Conservation (phyloP, 2,888 invertebrate species). For the Cynaeus angustus region DNA sequence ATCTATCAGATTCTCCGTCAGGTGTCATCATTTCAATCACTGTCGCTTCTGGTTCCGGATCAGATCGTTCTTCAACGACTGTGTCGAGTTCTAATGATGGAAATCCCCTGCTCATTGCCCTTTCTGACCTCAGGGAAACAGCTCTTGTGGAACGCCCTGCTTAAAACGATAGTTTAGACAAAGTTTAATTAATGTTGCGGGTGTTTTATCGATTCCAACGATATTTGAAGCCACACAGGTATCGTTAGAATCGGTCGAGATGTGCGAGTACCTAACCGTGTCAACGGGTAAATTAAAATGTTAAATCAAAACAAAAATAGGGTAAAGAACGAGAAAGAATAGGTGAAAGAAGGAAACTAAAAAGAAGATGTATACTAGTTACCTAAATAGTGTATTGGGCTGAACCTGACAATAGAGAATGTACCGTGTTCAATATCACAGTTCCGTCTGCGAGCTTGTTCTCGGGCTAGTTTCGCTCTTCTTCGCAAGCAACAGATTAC, state of each 20-base stretch:
- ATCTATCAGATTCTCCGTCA: conserved; percentile 67
- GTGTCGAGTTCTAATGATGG: conserved; percentile 88
- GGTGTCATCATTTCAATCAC: conserved; percentile 70
- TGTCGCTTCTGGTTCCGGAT: conserved; percentile 77
- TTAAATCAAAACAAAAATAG: background rate
- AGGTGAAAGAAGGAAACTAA: conserved; percentile 45
- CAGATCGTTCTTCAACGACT: conserved; percentile 88
- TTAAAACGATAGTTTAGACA: conserved; percentile 21
- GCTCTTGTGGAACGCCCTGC: conserved; percentile 76
- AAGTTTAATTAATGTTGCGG: conserved; percentile 21
- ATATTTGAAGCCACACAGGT: conserved; percentile 4
- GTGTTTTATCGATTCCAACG: conserved; percentile 17
- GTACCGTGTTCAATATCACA: conserved; percentile 89
- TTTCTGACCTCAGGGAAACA: conserved; percentile 77
- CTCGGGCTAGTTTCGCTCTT: conserved; percentile 88
- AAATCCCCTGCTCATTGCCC: conserved; percentile 82
- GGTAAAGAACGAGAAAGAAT: conserved; percentile 36
- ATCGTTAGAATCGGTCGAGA: background rate
- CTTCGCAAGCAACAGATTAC: conserved; percentile 90
- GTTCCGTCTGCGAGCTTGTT: conserved; percentile 86
- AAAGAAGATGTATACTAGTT: conserved; percentile 67
- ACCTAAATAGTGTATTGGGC: conserved; percentile 83
- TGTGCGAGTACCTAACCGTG: conserved; percentile 8
- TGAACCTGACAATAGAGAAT: conserved; percentile 85
- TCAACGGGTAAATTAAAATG: background rate